Conservation (phyloP, 2,888 invertebrate species). For the Cynaeus angustus region DNA sequence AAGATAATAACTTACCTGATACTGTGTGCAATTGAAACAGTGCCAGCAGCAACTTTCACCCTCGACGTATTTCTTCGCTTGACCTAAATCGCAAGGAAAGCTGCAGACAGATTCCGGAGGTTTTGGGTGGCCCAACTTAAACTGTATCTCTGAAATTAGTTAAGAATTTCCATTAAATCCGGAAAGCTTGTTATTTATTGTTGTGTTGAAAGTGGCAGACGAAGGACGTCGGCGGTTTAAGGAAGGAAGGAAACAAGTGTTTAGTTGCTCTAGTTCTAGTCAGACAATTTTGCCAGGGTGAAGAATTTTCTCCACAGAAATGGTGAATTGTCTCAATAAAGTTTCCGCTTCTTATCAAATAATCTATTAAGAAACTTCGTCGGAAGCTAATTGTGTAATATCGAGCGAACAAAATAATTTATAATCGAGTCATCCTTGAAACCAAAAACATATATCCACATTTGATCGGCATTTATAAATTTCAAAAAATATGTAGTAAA, state of each 20-base stretch:
- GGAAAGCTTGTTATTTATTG: neutral
- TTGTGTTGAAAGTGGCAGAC: slow-evolving; percentile 2
- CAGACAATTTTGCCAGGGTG: too few species aligned
- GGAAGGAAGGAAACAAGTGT: neutral
- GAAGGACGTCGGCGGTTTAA: neutral
- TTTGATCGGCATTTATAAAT: too few species aligned
- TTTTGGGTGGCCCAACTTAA: slow-evolving; percentile 84
- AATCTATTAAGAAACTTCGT: too few species aligned
- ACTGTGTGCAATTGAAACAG: slow-evolving; percentile 91
- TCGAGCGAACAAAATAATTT: too few species aligned
- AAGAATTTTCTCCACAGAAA: too few species aligned
- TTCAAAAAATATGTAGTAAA: too few species aligned
- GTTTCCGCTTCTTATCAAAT: too few species aligned
- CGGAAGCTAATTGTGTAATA: too few species aligned
- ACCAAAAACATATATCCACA: too few species aligned
- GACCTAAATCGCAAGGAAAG: slow-evolving; percentile 89
- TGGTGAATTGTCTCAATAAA: too few species aligned
- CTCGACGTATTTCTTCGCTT: slow-evolving; percentile 94
- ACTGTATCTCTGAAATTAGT: slow-evolving; percentile 82
- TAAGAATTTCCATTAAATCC: slow-evolving; percentile 29
- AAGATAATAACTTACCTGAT: slow-evolving; percentile 77
- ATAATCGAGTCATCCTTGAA: too few species aligned
- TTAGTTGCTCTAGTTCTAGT: too few species aligned
- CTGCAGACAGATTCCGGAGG: slow-evolving; percentile 94
- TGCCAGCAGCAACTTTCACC: slow-evolving; percentile 97